Evolutionary conservation across 2,797 vertebrate genomes (phyloP).

Genomic region (Argya squamiceps): DNA sequence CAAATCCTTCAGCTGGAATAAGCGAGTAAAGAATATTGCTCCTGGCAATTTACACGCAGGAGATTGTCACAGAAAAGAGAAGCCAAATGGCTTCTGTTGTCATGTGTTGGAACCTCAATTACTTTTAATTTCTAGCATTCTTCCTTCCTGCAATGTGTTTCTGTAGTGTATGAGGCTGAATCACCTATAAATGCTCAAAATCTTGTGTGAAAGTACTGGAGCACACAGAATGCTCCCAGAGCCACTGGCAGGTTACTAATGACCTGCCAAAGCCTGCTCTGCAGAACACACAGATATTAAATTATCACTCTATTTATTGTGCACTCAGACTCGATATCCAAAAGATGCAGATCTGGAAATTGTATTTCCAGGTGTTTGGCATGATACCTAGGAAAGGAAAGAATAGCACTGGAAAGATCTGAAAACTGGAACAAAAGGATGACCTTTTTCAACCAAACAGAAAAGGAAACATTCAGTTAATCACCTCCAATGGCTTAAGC

Average conservation of each 20-base stretch:
- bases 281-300: constrained; percentile 16
- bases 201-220: neutral
- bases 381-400: neutral
- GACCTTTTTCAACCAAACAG: constrained; percentile 15
- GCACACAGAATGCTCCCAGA: neutral
- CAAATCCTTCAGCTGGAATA: constrained; percentile 38
- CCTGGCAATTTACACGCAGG: constrained; percentile 23
- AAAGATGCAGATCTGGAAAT: constrained; percentile 10
- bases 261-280: neutral
- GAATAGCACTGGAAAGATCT: neutral
- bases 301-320: neutral
- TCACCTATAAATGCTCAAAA: neutral
- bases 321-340: neutral
- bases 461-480: constrained; percentile 29
- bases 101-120: constrained; percentile 7
- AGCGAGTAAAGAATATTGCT: constrained; percentile 24
- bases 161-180: neutral
- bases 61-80: constrained; percentile 7
- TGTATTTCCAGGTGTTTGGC: constrained; percentile 31
- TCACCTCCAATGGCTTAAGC: neutral
- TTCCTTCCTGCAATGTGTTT: constrained; percentile 24
- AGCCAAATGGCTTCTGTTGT: constrained; percentile 23
- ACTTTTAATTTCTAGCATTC: constrained; percentile 48
- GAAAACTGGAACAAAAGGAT: constrained; percentile 15
- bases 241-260: neutral